Conservation (phyloP, 2,888 invertebrate genomes). For the Trissolcus japonicus region DNA sequence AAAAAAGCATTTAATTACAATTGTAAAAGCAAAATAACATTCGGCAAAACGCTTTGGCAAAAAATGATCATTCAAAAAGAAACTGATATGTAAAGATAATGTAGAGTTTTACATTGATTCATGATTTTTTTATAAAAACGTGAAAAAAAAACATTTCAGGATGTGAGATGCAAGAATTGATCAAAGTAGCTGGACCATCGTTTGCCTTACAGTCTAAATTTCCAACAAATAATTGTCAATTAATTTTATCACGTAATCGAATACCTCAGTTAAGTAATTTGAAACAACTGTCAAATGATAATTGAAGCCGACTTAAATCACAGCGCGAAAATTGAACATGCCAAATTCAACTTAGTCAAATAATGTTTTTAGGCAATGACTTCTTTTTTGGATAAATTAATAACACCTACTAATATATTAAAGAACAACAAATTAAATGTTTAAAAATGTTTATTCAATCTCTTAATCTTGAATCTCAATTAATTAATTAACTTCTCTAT, state of each 20-base stretch:
- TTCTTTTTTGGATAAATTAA: background rate
- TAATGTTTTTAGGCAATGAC: background rate
- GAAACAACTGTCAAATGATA: background rate
- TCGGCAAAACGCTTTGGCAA: constrained; percentile 1
- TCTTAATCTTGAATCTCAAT: constrained; percentile 6
- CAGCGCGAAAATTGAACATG: background rate
- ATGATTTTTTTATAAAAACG: background rate
- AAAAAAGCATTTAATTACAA: background rate
- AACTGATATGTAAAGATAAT: constrained; percentile 16
- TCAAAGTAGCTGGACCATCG: constrained; percentile 37
- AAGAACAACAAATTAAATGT: constrained; percentile 24
- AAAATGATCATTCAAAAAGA: constrained; percentile 2
- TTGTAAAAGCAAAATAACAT: constrained; percentile 5
- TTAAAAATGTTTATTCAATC: constrained; percentile 38
- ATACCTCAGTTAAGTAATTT: background rate
- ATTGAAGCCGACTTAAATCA: background rate
- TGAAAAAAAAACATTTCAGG: background rate
- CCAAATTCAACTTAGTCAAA: background rate
- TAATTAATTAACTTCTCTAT: constrained; percentile 29
- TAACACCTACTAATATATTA: background rate
- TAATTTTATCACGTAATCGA: background rate
- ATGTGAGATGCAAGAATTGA: constrained; percentile 26
- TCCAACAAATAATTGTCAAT: background rate
- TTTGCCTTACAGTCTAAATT: background rate
- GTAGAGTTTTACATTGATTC: background rate